A percentile compares a stretch with the other conserved stretches of the same genome.
Evolutionary conservation across 2,797 vertebrate species (phyloP).

Genomic region (Tadarida brasiliensis): DNA sequence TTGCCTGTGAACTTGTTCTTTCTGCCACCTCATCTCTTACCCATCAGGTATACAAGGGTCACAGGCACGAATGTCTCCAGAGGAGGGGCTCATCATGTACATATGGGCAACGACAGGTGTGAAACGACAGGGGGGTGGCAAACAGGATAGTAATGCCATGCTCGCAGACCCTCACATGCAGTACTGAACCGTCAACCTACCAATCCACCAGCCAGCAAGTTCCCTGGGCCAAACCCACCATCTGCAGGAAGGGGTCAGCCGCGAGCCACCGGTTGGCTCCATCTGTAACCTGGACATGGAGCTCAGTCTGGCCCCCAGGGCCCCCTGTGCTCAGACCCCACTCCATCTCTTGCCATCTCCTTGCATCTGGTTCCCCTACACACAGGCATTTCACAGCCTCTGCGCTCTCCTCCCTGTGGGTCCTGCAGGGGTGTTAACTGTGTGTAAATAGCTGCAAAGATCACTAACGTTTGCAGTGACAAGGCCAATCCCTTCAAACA

Average conservation of each 20-base stretch:
- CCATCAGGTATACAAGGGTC: neutral
- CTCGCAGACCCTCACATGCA: slow-evolving; percentile 4
- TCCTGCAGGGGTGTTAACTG: slow-evolving; percentile 69
- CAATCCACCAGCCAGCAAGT: neutral
- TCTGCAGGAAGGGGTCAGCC: neutral
- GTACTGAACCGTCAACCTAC: neutral
- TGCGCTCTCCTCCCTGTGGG: neutral
- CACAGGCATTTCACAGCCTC: neutral
- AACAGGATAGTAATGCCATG: neutral
- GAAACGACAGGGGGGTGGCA: neutral
- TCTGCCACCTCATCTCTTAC: neutral
- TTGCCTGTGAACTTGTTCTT: neutral
- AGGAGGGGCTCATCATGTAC: neutral
- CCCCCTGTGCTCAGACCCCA: neutral
- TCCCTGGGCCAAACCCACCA: neutral
- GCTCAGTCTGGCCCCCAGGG: neutral
- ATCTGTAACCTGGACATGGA: neutral
- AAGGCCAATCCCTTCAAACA: slow-evolving; percentile 80
- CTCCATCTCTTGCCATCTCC: neutral
- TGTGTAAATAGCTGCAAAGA: slow-evolving; percentile 83
- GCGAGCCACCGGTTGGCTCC: neutral
- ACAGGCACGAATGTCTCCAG: neutral
- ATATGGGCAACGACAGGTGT: neutral
- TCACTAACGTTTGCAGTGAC: slow-evolving; percentile 78
- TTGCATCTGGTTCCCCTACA: neutral